phyloP scores from a whole-genome alignment of 2,888 invertebrate genomes.

The Diplolepis rosae region DNA sequence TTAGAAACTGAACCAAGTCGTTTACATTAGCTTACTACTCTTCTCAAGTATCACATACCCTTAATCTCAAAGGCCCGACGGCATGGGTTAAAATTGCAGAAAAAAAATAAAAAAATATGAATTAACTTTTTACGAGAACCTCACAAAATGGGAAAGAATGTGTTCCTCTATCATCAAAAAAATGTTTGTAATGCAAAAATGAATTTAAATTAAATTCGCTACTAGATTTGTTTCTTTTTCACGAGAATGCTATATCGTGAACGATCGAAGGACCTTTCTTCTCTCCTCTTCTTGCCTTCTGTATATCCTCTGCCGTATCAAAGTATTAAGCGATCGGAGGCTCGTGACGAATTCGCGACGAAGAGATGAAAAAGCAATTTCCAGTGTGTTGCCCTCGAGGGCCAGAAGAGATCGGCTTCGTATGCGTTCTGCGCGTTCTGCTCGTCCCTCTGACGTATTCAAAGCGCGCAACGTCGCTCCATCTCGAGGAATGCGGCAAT shows the following conservation, averaged over 20 bases:
- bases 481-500: conserved; percentile 69
- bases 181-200: too few relatives aligned
- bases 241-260: not conserved
- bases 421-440: conserved; percentile 27
- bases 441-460: conserved; percentile 40
- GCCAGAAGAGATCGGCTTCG: conserved; percentile 36
- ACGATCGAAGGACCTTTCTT: not conserved
- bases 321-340: conserved; percentile 32
- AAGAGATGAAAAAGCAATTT: conserved; percentile 48
- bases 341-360: conserved; percentile 50
- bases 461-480: conserved; percentile 64
- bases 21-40: too few relatives aligned
- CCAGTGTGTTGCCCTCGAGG: conserved; percentile 43
- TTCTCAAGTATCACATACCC: too few relatives aligned
- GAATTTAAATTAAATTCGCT: not conserved
- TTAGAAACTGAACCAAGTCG: too few relatives aligned
- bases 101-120: too few relatives aligned
- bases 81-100: too few relatives aligned
- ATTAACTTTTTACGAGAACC: too few relatives aligned
- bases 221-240: not conserved
- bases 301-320: not conserved
- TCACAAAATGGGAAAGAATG: too few relatives aligned
- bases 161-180: too few relatives aligned
- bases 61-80: too few relatives aligned
- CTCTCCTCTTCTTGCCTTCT: not conserved